Evolutionary conservation across 2,797 vertebrate species (phyloP), one percentile per base, ranked within the genome.

Genomic region (Eleutherodactylus coqui): DNA sequence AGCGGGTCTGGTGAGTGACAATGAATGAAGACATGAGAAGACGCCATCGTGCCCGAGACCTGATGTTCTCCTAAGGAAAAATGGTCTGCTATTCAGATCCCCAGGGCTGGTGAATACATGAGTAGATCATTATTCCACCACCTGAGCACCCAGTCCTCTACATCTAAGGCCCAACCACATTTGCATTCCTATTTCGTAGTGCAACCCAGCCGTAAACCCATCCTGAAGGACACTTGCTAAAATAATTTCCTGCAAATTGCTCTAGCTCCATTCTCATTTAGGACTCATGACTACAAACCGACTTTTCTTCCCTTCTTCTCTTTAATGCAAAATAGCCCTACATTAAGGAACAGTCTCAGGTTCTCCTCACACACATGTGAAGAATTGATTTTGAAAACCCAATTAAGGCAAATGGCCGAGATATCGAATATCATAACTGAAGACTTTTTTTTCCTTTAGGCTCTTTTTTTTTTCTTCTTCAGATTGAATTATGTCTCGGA

Each of bases 371-470:
- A 76, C 73, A 79, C 81, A 84, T 51, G 49, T 88, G 64, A 82
- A 81, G 82, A 86, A 88, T 81, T 86, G 81, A 84, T 88, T 84
- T 64, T 87, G 70, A 84, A 88, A 88, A 86, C 76, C 76, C 77
- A 86, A 86, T 83, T 86, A 86, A 88, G 62, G 64, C 75, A 83
- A 87, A 87, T 87, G 60, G 81, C 60, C 76, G 49, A 79, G 86
- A 73, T 87, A 87, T 87, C 67, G 41, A 84, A 87, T 87, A 83
- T 79, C 86, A 87, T 87, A 83, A 86, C 75, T 87, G 67, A 75
- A 84, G 62, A 58, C 64, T 82, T 79, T 87, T 77, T 79, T 87
- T 77, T 79, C 77, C 81, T 81, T 87, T 19, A 70, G 81, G 86
- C 60, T 38, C 27, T 45, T 64, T 76, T 82, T 21, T 80, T 75